Percentiles rank a stretch among this genome's conserved stretches.
Conservation (phyloP, 2,113 vertebrate genomes). For the Sylvia atricapilla region DNA sequence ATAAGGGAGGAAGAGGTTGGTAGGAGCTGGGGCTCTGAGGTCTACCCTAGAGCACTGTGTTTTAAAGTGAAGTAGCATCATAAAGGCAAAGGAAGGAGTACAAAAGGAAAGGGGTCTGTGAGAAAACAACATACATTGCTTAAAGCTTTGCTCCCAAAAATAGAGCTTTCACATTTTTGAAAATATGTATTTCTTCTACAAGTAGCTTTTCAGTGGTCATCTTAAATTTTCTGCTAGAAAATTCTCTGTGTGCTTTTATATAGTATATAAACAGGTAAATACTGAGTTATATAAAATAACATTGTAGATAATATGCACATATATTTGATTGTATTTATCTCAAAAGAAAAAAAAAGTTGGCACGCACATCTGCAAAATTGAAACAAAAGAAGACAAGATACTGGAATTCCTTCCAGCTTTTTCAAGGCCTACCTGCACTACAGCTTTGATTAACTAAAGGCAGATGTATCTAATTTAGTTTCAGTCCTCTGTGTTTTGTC, state of each 20-base stretch:
- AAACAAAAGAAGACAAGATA: not conserved
- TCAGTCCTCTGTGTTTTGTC: not conserved
- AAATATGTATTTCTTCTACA: not conserved
- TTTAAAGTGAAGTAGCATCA: not conserved
- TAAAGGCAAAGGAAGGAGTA: not conserved
- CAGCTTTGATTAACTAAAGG: not conserved
- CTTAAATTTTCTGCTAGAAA: constrained; percentile 27
- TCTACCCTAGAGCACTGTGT: not conserved
- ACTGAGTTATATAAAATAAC: not conserved
- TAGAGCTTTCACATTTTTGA: not conserved
- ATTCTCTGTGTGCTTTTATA: not conserved
- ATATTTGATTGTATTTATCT: not conserved
- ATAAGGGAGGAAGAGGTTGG: not conserved
- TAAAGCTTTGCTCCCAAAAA: not conserved
- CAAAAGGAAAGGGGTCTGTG: not conserved
- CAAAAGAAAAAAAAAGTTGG: not conserved
- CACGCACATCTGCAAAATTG: not conserved
- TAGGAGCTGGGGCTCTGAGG: not conserved
- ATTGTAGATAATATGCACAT: not conserved
- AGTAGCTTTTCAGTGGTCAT: constrained; percentile 41
- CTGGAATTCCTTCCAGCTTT: not conserved
- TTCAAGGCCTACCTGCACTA: not conserved
- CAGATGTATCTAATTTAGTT: not conserved
- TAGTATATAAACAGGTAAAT: not conserved
- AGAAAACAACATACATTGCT: not conserved